Evolutionary conservation across 2,888 invertebrate genomes (phyloP).

Genomic region (Adelognathus sp.): DNA sequence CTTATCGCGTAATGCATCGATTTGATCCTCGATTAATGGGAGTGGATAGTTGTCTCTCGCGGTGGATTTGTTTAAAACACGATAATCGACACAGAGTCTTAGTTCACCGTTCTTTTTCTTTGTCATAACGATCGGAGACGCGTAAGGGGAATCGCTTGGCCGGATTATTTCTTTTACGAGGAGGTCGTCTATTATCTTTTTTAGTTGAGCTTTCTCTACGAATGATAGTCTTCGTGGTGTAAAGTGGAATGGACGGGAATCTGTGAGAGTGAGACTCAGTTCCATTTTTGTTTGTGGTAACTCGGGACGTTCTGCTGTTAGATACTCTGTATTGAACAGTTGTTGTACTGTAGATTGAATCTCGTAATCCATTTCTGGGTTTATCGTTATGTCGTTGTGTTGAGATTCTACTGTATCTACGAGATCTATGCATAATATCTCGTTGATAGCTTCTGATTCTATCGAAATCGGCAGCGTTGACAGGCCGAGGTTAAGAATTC

Average conservation of each 20-base stretch:
- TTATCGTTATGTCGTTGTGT: background rate
- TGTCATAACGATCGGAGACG: slow-evolving; percentile 42
- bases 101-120: slow-evolving; percentile 54
- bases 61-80: slow-evolving; percentile 36
- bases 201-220: slow-evolving; percentile 18
- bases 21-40: slow-evolving; percentile 43
- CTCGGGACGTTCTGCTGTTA: slow-evolving; percentile 24
- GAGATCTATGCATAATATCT: slow-evolving; percentile 4
- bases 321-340: slow-evolving; percentile 10
- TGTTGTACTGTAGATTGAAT: background rate
- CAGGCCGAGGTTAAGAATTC: background rate
- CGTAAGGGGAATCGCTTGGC: slow-evolving; percentile 43
- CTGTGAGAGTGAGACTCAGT: slow-evolving; percentile 15
- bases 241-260: slow-evolving; percentile 23
- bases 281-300: slow-evolving; percentile 24
- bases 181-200: background rate
- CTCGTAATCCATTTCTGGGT: background rate
- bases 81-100: slow-evolving; percentile 55
- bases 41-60: slow-evolving; percentile 32
- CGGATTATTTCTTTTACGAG: slow-evolving; percentile 42
- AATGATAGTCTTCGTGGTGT: slow-evolving; percentile 35
- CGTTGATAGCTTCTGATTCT: background rate
- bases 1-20: slow-evolving; percentile 26
- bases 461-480: background rate
- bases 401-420: background rate